Conservation (phyloP, 2,113 vertebrate species). For the Elephas maximus region DNA sequence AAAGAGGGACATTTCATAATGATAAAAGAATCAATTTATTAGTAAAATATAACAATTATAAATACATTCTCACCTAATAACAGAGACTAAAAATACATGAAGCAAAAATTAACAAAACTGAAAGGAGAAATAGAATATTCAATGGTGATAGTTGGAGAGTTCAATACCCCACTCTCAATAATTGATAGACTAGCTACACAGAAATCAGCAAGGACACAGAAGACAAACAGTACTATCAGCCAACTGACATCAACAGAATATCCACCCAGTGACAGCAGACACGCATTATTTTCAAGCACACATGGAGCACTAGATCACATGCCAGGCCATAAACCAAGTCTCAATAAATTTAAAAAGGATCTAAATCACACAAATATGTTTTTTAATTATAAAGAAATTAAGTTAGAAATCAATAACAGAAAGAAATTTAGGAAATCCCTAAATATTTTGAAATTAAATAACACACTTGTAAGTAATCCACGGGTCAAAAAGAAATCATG, state of each 20-base stretch:
- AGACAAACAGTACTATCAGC: not conserved
- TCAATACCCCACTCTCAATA: not conserved
- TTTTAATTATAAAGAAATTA: not conserved
- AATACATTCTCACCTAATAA: not conserved
- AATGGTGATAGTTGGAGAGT: not conserved
- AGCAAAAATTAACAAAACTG: not conserved
- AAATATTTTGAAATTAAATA: slow-evolving; percentile 3
- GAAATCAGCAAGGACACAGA: not conserved
- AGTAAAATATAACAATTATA: no score
- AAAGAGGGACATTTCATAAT: not conserved
- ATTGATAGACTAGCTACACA: not conserved
- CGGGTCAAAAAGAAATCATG: not conserved
- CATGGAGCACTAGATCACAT: not conserved
- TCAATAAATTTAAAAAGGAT: not conserved
- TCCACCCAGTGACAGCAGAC: not conserved
- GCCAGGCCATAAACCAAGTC: not conserved
- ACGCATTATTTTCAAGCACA: not conserved
- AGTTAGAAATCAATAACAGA: not conserved
- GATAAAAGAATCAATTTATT: not conserved
- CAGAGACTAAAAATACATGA: not conserved
- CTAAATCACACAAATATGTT: not conserved
- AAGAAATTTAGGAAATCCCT: not conserved
- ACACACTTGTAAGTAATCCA: not conserved
- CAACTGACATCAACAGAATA: not conserved
- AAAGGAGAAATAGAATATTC: not conserved